Base-by-base conservation (phyloP, 2,113 vertebrate species). In the Tauraco erythrolophus region DNA sequence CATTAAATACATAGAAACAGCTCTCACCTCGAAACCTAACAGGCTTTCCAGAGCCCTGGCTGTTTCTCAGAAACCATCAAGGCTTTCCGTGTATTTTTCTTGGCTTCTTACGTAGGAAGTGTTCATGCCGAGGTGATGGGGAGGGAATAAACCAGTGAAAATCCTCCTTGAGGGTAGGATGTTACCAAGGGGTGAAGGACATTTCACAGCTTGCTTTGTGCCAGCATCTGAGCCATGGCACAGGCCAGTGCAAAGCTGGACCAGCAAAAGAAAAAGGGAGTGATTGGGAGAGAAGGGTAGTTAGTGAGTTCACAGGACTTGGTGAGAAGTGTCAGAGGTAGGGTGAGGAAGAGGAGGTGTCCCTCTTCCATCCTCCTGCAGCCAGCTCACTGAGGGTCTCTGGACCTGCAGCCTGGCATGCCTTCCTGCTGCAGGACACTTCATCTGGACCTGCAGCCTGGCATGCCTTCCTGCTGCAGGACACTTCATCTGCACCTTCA, bases 31-130 rank as follows among this genome's bases (percentile, higher is more conserved):
- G 93, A 72, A 88, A 76, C 33, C 27, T 84, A 33, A 54, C 71
- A 87, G 72, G 24, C 53, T 84, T 87, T 81, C 43, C 39, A 50
- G 84, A 68, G 77, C 39, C 45, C 64, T 84, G 37, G 22, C 30
- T 64, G 72, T 75, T 91, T 92, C 74, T 92, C 56, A 89, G 87
- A 87, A 94, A n/a, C 60, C 23, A 14, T 56, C 51, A 57, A 92
- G 77, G 19, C 60, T 91, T 77, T 82, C 48, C 46, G 19, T 1
- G 0, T 66, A 10, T 46, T 91, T 96, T 84, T 84, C 60, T 58
- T 78, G 69, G 30, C 35, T 60, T 9, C 45, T 76, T 79, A 25
- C 0, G 0, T 41, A 53, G 80, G 64, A 88, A 74, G 57, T 12
- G 4, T 75, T 92, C 19, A 19, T 3, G 0, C 11, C 0, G 1